These are phyloP conservation scores for Cremastobaeus sp. DNA, from an alignment of 2,888 invertebrate genomes.

Conservation along the genomic window DNA sequence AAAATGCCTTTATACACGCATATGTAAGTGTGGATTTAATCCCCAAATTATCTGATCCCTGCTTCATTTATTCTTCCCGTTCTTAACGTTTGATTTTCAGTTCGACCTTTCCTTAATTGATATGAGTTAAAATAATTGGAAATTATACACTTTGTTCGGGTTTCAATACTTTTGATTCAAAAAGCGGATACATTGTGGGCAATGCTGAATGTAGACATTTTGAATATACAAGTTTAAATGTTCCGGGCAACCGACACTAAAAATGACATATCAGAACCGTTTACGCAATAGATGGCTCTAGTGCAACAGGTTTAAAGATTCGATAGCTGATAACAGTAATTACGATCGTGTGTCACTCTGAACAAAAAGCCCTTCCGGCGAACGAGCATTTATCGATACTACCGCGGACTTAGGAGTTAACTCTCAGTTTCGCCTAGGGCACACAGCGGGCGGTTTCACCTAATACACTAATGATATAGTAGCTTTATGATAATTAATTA, in stretches of 20 bases:
- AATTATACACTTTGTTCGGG: too few species aligned
- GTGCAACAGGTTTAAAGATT: slow-evolving; percentile 71
- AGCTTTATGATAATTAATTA: slow-evolving; percentile 76
- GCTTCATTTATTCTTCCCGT: too few species aligned
- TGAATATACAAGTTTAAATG: too few species aligned
- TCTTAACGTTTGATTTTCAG: too few species aligned
- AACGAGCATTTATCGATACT: slow-evolving; percentile 72
- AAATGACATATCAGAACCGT: slow-evolving; percentile 44
- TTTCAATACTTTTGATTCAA: too few species aligned
- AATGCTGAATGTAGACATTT: too few species aligned
- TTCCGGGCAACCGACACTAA: slow-evolving; percentile 4
- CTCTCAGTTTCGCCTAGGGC: slow-evolving; percentile 65
- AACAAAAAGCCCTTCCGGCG: slow-evolving; percentile 66
- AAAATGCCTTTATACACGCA: slow-evolving; percentile 32
- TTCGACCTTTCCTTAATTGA: too few species aligned
- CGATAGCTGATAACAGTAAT: slow-evolving; percentile 75
- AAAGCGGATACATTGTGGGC: too few species aligned
- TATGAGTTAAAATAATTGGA: too few species aligned
- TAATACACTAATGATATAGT: slow-evolving; percentile 78
- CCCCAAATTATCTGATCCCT: too few species aligned
- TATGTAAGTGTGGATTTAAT: too few species aligned
- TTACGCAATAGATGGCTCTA: slow-evolving; percentile 65
- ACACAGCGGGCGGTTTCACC: slow-evolving; percentile 73
- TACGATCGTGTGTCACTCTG: slow-evolving; percentile 73
- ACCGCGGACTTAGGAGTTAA: slow-evolving; percentile 69